phyloP scores from a whole-genome alignment of 2,888 invertebrate species.

The Xestia rhomboidea region DNA sequence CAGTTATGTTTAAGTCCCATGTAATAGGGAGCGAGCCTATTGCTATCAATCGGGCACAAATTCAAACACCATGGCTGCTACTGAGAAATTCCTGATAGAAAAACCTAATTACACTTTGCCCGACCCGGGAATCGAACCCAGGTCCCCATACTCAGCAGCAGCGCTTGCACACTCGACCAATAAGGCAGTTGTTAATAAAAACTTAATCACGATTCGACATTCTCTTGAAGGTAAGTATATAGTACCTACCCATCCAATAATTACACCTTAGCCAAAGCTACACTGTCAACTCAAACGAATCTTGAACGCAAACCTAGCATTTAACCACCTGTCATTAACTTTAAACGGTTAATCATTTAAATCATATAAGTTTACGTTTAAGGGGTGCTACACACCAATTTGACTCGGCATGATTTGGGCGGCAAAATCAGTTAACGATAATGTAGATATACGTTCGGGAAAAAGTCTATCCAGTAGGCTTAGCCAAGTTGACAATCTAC shows the following conservation, averaged over 20 bases:
- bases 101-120: no score
- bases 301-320: conserved; percentile 28
- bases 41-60: no score
- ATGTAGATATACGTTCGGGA: not conserved
- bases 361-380: not conserved
- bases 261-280: conserved; percentile 20
- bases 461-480: not conserved
- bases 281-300: conserved; percentile 42
- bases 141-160: no score
- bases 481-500: no score
- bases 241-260: conserved; percentile 14
- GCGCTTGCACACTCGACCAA: no score
- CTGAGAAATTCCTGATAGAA: no score
- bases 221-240: not conserved
- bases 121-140: no score
- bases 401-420: not conserved
- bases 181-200: conserved; percentile 7
- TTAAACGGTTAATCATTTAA: conserved; percentile 44
- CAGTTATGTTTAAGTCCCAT: no score
- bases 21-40: no score
- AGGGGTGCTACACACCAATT: not conserved
- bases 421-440: not conserved
- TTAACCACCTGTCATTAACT: conserved; percentile 47
- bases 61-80: no score
- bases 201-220: conserved; percentile 1